Base-by-base conservation (phyloP, 2,113 vertebrate genomes). In the Psittacula cyanocephala region DNA sequence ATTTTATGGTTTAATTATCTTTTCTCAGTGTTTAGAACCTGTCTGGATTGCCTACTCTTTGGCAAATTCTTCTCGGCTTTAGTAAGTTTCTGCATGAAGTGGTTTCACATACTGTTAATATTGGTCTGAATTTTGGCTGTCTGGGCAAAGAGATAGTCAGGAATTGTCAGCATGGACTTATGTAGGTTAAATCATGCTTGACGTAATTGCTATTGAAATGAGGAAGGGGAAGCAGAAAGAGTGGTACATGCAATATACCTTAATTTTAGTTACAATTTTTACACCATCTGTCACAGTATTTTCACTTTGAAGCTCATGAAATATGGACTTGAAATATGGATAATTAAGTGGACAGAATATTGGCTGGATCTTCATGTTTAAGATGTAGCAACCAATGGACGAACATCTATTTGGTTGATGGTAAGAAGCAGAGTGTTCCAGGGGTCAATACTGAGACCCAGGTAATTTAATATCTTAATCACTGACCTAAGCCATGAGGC, bases 1-100 rank as follows among this genome's bases (percentile, higher is more conserved):
- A 69, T 93, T 96, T 97, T 79, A 65, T 8, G 27, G 52, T 88
- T 91, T 94, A 88, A 87, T 89, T 89, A 87, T 69, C 75, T 85
- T 67, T 76, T 75, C 63, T 79, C 31, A 77, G 24, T 60, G 41
- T 80, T 93, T 60, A 85, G 62, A 85, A 72, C 27, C 57, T 80
- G 35, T 69, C 79, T 93, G 88, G 29, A 76, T 71, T 88, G 81
- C 77, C 81, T 79, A 80, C 25, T 86, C 47, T 82, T 93, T 81
- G 67, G 57, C 35, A 88, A 76, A 91, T 85, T 91, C 11, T 0
- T 80, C 46, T 75, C 31, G 17, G 52, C 89, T 96, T 89, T 74
- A 82, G 18, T 76, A 80, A 82, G 88, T 80, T 96, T 86, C 88
- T 89, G 37, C 85, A 93, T 82, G 53, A 95, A 72, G 25, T 93